phyloP scores from a whole-genome alignment of 2,888 invertebrate species.

The Ypsolopha sequella region DNA sequence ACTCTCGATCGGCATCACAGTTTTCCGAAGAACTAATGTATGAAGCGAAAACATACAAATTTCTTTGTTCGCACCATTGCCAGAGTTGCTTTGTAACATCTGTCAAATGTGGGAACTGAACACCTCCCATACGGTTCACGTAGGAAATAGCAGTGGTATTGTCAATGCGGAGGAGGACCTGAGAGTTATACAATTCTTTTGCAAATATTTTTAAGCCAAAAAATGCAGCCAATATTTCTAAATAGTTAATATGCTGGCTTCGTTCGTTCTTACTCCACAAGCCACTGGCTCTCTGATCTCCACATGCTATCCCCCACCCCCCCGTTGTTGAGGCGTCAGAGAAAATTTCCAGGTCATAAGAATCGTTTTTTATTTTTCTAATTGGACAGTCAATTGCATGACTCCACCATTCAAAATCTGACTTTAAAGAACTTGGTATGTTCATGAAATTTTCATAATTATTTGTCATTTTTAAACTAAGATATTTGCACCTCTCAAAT shows the following conservation, averaged over 20 bases:
- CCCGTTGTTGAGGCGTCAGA: slow-evolving; percentile 5
- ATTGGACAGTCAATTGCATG: too few species aligned
- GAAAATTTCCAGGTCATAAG: background rate
- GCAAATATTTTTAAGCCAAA: slow-evolving; percentile 5
- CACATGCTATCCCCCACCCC: slow-evolving; percentile 3
- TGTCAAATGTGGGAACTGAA: background rate
- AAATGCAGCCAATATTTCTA: slow-evolving; percentile 4
- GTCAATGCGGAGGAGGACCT: slow-evolving; percentile 3
- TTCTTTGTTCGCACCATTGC: slow-evolving; percentile 6
- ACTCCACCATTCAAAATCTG: too few species aligned
- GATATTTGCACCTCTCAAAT: too few species aligned
- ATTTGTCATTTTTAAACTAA: too few species aligned
- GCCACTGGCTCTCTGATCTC: background rate
- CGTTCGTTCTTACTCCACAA: background rate
- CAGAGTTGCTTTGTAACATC: slow-evolving; percentile 1
- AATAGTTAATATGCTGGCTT: slow-evolving; percentile 1
- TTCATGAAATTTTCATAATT: too few species aligned
- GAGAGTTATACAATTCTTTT: background rate
- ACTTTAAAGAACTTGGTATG: too few species aligned
- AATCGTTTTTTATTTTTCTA: too few species aligned
- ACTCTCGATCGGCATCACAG: slow-evolving; percentile 2
- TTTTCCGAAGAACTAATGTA: slow-evolving; percentile 5
- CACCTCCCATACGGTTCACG: background rate
- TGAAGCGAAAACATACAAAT: slow-evolving; percentile 2
- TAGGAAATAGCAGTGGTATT: slow-evolving; percentile 6